Percentiles rank a stretch among this genome's conserved stretches.
phyloP scores from a whole-genome alignment of 2,113 vertebrate species.

The Dicerorhinus sumatrensis region DNA sequence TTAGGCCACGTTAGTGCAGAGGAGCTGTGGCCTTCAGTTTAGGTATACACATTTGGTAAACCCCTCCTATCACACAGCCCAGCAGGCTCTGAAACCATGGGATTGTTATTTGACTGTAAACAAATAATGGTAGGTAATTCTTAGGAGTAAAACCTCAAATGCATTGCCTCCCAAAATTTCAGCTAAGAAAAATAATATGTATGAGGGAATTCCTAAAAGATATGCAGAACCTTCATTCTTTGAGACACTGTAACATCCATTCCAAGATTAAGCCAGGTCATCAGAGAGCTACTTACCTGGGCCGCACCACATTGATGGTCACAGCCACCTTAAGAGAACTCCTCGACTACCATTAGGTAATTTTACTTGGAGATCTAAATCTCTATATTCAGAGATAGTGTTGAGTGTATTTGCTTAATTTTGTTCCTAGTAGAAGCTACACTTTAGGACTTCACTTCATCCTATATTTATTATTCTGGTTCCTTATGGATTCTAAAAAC shows the following conservation, averaged over 20 bases:
- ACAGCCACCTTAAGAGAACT: neutral
- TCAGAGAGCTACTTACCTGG: neutral
- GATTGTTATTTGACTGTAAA: conserved; percentile 8
- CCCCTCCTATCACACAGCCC: neutral
- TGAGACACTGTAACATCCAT: neutral
- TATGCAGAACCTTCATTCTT: neutral
- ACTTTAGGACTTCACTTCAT: conserved; percentile 70
- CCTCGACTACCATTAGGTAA: neutral
- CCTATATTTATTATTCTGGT: conserved; percentile 65
- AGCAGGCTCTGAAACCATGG: neutral
- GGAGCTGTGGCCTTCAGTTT: neutral
- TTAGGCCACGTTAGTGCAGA: neutral
- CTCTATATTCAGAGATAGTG: neutral
- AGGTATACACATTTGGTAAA: neutral
- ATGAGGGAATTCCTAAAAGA: neutral
- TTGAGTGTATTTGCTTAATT: conserved; percentile 52
- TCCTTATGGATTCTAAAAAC: conserved; percentile 79
- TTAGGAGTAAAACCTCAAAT: neutral
- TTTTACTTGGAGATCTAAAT: conserved; percentile 48
- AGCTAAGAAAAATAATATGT: neutral
- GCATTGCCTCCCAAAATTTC: neutral
- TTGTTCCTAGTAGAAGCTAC: conserved; percentile 51
- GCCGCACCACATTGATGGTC: neutral
- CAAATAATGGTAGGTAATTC: neutral
- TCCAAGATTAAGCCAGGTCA: neutral